Evolutionary conservation across 1,140 invertebrate genomes (phyloP), one percentile per base, ranked within the genome.

Genomic region (Rhagoletis zephyria): DNA sequence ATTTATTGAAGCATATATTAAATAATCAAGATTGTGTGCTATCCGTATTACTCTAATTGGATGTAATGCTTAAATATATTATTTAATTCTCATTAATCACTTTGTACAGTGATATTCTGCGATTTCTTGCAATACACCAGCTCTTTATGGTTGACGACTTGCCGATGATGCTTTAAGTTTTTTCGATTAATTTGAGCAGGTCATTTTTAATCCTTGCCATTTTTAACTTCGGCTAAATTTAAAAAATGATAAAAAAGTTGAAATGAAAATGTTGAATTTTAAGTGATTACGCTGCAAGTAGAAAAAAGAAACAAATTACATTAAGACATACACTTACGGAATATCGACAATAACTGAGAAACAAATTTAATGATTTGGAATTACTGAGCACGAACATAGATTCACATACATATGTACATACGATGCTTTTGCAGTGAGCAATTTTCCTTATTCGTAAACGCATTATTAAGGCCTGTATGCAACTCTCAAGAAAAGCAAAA

Each of bases 271-370:
- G 74, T 64, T 81, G 88, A 89, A 89, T 90, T 88, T 89, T 89
- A 90, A 87, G 92, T 92, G 91, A 91, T 92, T 92, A 92, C 91
- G 91, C 91, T 92, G 90, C 81, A 90, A 89, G 88, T 60, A 85
- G 85, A 88, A 45, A 70, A 86, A 56, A 89, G 87, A 89, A 60
- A 89, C 45, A 81, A 86, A 64, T 40, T 86, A 70, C 61, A 85
- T 45, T 60, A 77, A 86, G 14, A 87, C 10, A 86, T 7, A 81
- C 60, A 86, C 51, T 63, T 85, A 42, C 10, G n/a, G 81, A 51
- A 89, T 30, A 30, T 30, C 30, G 45, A 59, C 85, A 65, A 65
- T 86, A 87, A n/a, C 77, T 63, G 81, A 81, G 63, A 89, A 64
- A 88, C 30, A 59, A 9, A 59, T 74, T 70, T 56, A 77, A 74